Percentiles rank a stretch among this genome's conserved stretches.
Conservation (phyloP, 1,140 invertebrate species). For the Theocolax elegans region DNA sequence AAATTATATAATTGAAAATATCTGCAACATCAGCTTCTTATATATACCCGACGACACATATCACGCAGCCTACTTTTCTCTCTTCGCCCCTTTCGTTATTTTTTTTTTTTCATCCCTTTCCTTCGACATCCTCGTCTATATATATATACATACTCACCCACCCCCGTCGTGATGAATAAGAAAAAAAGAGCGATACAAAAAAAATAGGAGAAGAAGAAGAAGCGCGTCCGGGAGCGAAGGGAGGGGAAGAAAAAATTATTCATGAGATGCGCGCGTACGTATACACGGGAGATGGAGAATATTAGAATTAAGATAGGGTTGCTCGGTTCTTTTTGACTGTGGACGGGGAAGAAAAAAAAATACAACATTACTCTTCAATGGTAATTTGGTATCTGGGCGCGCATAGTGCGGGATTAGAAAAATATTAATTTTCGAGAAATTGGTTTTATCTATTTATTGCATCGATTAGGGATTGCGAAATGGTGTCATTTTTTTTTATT, state of each 20-base stretch:
- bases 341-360: constrained; percentile 11
- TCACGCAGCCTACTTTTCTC: constrained; percentile 9
- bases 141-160: background rate
- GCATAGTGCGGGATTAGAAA: too few relatives aligned
- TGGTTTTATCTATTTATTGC: too few relatives aligned
- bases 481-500: too few relatives aligned
- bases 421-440: too few relatives aligned
- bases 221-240: too few relatives aligned
- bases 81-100: constrained; percentile 5
- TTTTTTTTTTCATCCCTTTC: background rate
- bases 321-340: background rate
- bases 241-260: constrained; percentile 35
- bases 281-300: background rate
- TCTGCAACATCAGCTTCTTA: constrained; percentile 25
- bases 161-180: constrained; percentile 14
- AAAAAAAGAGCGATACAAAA: constrained; percentile 3
- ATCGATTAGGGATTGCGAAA: too few relatives aligned
- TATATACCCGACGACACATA: too few relatives aligned
- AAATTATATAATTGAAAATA: constrained; percentile 28
- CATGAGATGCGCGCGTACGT: constrained; percentile 28
- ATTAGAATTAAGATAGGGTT: constrained; percentile 19
- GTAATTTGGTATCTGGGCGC: too few relatives aligned
- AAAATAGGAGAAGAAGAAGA: background rate
- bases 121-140: background rate
- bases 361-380: too few relatives aligned